Conservation (phyloP, 2,888 invertebrate species). For the Beris morrisii region DNA sequence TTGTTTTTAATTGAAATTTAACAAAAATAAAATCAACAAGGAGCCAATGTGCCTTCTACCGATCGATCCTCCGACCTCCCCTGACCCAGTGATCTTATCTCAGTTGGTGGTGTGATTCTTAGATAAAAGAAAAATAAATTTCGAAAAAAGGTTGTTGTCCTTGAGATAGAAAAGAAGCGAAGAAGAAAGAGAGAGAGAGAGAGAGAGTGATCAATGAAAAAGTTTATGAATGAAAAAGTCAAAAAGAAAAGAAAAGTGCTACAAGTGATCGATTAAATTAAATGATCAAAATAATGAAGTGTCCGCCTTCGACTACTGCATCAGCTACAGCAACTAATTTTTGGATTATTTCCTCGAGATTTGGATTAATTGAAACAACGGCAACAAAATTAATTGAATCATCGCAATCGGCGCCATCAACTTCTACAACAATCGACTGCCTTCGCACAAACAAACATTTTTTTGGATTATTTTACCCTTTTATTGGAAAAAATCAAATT, state of each 20-base stretch:
- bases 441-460: too few species aligned
- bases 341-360: too few species aligned
- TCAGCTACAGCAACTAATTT: too few species aligned
- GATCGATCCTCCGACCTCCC: neutral
- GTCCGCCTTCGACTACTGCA: neutral
- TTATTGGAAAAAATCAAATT: conserved; percentile 15
- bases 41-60: too few species aligned
- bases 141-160: neutral
- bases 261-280: conserved; percentile 6
- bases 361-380: too few species aligned
- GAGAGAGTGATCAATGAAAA: neutral
- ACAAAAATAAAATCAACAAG: too few species aligned
- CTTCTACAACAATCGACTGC: too few species aligned
- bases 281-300: conserved; percentile 25
- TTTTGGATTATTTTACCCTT: conserved; percentile 14
- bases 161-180: neutral
- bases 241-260: conserved; percentile 4
- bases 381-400: too few species aligned
- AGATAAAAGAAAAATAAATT: too few species aligned
- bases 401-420: too few species aligned
- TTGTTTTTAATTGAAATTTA: too few species aligned
- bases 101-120: conserved; percentile 23
- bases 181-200: neutral
- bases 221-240: too few species aligned
- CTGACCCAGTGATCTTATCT: conserved; percentile 20